Conservation (phyloP, 2,113 vertebrate species). For the Rutilus rutilus region DNA sequence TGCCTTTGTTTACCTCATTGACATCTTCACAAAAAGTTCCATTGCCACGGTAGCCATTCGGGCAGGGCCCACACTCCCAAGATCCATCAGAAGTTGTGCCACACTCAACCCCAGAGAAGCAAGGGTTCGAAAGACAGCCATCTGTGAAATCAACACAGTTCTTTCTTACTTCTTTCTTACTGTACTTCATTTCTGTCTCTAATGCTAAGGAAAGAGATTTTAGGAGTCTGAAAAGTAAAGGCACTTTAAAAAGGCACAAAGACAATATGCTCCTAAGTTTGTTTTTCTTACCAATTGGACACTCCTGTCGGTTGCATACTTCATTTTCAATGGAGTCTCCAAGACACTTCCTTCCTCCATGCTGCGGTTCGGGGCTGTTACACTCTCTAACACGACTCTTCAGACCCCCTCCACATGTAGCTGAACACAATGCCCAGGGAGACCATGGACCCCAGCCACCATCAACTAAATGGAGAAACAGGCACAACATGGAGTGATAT, state of each 20-base stretch:
- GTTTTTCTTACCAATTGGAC: constrained; percentile 81
- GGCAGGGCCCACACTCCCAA: constrained; percentile 92
- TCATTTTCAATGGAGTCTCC: constrained; percentile 85
- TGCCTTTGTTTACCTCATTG: constrained; percentile 82
- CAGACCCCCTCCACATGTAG: constrained; percentile 90
- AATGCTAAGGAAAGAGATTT: neutral
- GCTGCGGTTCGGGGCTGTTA: constrained; percentile 84
- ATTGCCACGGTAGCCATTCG: constrained; percentile 87
- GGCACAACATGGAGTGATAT: neutral
- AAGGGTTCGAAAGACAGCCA: constrained; percentile 89
- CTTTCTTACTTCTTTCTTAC: neutral
- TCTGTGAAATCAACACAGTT: constrained; percentile 73
- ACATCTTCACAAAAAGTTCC: constrained; percentile 92
- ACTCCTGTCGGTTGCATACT: constrained; percentile 85
- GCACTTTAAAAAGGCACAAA: neutral
- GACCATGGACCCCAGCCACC: constrained; percentile 94
- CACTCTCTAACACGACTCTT: constrained; percentile 84
- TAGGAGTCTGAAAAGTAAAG: neutral
- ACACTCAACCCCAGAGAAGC: constrained; percentile 90
- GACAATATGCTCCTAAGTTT: neutral
- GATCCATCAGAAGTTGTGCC: constrained; percentile 84
- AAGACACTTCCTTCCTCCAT: constrained; percentile 85
- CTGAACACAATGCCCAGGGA: constrained; percentile 87
- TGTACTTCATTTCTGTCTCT: neutral
- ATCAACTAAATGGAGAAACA: constrained; percentile 76